Base-by-base conservation (phyloP, 2,113 vertebrate genomes). In the Mohoua ochrocephala region DNA sequence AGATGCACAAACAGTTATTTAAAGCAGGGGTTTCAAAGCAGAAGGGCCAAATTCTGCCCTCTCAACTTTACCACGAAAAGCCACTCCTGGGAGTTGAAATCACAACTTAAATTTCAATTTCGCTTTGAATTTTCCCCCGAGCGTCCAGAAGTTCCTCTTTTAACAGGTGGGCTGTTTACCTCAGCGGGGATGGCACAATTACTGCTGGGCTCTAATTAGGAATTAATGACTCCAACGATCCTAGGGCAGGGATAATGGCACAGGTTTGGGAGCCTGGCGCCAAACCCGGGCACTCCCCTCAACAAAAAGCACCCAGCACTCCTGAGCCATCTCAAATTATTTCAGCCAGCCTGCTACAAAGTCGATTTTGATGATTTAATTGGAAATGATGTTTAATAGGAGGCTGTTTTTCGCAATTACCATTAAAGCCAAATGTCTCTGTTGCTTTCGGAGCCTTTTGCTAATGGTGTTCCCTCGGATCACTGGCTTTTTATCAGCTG, bases 361-460 rank as follows among this genome's bases (percentile, higher is more conserved):
- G 69, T 15, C 28, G 75, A 74, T 90, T 65, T 24, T 35, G 78
- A 74, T 33, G 11, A 67, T 86, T 94, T 92, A 92, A 93, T 92
- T 94, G 82, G 59, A 86, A 77, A 39, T 81, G 4, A 84, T 88
- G 54, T 52, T 84, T 88, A 96, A 94, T 80, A 74, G 67, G 59
- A 94, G 37, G 41, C 70, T 83, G 54, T 0, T 47, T 73, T 35
- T 37, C n/a, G 82, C 39, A 70, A 84, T 95, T 80, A 50, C 47
- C 78, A 90, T 92, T 52, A 77, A 80, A 90, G 31, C 26, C 61
- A 23, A 87, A 73, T 69, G 93, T 91, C 67, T 75, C 28, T 74
- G 76, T 61, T 44, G 65, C 94, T 91, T 68, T 92, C 64, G n/a
- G 73, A 44, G 87, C 37, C 74, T 77, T 77, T 42, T 57, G 22